Percentiles rank a stretch among this genome's conserved stretches.
Conservation (phyloP, 1,140 invertebrate species). For the Macrocentrus cingulum region DNA sequence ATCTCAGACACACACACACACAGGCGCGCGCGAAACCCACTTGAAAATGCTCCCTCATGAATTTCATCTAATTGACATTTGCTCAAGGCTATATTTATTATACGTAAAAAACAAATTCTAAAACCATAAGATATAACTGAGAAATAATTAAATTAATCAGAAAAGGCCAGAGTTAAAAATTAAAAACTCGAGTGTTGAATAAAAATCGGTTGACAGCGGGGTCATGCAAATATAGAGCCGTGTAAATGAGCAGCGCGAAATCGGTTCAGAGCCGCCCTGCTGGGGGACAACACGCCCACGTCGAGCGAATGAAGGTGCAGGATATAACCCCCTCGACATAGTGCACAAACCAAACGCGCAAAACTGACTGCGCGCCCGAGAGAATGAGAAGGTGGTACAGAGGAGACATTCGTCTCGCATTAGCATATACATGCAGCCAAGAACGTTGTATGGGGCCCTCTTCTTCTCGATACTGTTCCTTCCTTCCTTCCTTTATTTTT, state of each 20-base stretch:
- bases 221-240: too few relatives aligned
- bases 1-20: constrained; percentile 31
- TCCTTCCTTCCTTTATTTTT: constrained; percentile 2
- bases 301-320: constrained; percentile 28
- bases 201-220: too few relatives aligned
- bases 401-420: constrained; percentile 53
- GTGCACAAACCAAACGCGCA: constrained; percentile 35
- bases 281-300: constrained; percentile 48
- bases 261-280: constrained; percentile 40
- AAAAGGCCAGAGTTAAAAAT: too few relatives aligned
- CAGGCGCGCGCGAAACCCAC: too few relatives aligned
- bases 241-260: constrained; percentile 8
- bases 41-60: too few relatives aligned
- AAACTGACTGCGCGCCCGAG: constrained; percentile 34
- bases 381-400: constrained; percentile 28
- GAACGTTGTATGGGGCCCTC: constrained; percentile 29
- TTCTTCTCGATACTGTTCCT: constrained; percentile 23
- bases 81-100: too few relatives aligned
- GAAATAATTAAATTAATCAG: too few relatives aligned
- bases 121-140: too few relatives aligned
- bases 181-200: too few relatives aligned
- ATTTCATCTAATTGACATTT: too few relatives aligned
- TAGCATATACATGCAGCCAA: constrained; percentile 53
- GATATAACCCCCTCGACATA: constrained; percentile 41
- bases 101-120: too few relatives aligned